These are phyloP conservation scores for Nemotelus pantherinus DNA, from an alignment of 2,888 invertebrate genomes.

Conservation along the genomic window DNA sequence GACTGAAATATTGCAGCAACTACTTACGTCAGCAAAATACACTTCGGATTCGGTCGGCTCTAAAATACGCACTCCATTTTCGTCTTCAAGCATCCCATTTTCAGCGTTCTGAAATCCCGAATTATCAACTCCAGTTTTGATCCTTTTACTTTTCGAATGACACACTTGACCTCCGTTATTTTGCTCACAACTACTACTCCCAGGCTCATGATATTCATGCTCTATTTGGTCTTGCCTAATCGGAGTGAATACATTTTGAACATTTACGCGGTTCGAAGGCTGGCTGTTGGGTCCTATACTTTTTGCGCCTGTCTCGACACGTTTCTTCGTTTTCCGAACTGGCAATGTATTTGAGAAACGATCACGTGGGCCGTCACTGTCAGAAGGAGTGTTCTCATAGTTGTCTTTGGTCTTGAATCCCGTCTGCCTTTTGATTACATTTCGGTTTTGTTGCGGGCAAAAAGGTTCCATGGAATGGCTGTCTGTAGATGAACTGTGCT, in stretches of 20 bases:
- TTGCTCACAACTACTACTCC: conserved; percentile 53
- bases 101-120: conserved; percentile 80
- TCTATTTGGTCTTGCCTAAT: conserved; percentile 51
- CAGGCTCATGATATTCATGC: conserved; percentile 62
- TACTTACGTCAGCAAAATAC: conserved; percentile 87
- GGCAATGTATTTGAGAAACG: conserved; percentile 69
- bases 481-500: conserved; percentile 54
- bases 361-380: conserved; percentile 64
- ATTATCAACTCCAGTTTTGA: conserved; percentile 75
- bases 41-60: conserved; percentile 83
- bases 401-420: conserved; percentile 65
- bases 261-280: conserved; percentile 62
- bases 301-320: conserved; percentile 66
- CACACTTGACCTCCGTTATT: conserved; percentile 55
- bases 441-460: conserved; percentile 53
- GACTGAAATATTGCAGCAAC: conserved; percentile 81
- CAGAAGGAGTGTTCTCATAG: conserved; percentile 69
- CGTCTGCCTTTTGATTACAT: conserved; percentile 60
- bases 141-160: conserved; percentile 53
- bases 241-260: conserved; percentile 64
- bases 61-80: conserved; percentile 54
- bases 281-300: conserved; percentile 59
- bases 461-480: conserved; percentile 55
- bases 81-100: conserved; percentile 53
- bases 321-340: conserved; percentile 69